Base-by-base conservation (phyloP, 2,888 invertebrate genomes). In the Oligia strigilis region DNA sequence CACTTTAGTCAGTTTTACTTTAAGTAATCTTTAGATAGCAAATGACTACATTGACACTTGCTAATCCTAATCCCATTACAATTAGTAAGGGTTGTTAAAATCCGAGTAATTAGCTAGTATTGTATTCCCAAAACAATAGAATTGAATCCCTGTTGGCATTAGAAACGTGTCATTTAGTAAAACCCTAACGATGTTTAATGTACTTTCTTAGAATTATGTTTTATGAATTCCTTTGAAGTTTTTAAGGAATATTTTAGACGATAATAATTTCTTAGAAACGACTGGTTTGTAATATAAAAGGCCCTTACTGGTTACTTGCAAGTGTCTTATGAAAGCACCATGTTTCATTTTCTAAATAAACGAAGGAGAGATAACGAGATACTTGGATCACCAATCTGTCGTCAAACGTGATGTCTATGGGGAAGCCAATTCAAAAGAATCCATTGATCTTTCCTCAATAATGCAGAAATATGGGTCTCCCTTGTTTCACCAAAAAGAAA, bases 41-140 rank as follows among this genome's bases (percentile, higher is more conserved):
- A 40, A 71, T 66, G 13, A 43, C 43, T 3, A 3, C n/a, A 49
- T 40, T 23, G 19, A 29, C 40, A 23, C 1, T 58, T 17, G 43
- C 40, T 69, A 74, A 74, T 62, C n/a, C 11, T 73, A 29, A 62
- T 74, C 58, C 36, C 43, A 62, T 72, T 55, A 74, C 19, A 40
- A 80, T 40, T 52, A 23, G 29, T n/a, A 9, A 71, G 65, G 69
- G 69, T 29, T 69, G 19, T 60, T 67, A 75, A 72, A 23, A 58
- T 65, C 60, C 55, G 2, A 2, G 58, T 58, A 66, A 71, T 74
- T 67, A 74, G 84, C 29, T 46, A 43, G 40, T 66, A 62, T 66
- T 65, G 40, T 52, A n/a, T 66, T 43, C 23, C 1, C 17, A 43
- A n/a, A 67, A 67, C n/a, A 55, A 29, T 36, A 17, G 4, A n/a